Conservation (phyloP, 2,888 invertebrate species). For the Magallana nippona region DNA sequence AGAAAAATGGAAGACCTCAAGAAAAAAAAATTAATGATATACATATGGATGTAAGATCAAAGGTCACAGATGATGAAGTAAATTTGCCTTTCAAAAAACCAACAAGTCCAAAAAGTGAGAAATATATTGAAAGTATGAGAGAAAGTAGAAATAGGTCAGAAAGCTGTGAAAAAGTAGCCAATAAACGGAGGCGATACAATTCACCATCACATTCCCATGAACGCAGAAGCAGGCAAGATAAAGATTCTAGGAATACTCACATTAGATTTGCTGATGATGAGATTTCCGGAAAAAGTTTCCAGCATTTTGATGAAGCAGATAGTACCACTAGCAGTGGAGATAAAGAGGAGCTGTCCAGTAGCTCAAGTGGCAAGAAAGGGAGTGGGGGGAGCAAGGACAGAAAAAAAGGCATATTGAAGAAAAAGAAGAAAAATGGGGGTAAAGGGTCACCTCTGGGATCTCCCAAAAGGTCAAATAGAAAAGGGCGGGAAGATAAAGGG, state of each 20-base stretch:
- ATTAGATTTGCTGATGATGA: slow-evolving; percentile 29
- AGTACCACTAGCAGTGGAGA: slow-evolving; percentile 45
- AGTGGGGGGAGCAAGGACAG: slow-evolving; percentile 12
- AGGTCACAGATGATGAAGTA: not conserved
- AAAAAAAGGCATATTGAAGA: slow-evolving; percentile 40
- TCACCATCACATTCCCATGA: not conserved
- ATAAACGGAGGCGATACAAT: slow-evolving; percentile 9
- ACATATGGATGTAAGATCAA: not conserved
- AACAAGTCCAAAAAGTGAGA: not conserved
- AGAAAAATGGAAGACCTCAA: not conserved
- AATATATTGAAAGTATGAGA: not conserved
- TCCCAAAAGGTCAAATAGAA: slow-evolving; percentile 34
- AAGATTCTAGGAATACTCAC: not conserved
- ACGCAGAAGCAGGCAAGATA: not conserved
- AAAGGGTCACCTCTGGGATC: slow-evolving; percentile 41
- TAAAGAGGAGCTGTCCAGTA: not conserved
- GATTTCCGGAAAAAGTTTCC: not conserved
- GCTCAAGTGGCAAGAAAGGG: slow-evolving; percentile 13
- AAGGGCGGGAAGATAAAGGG: slow-evolving; percentile 5
- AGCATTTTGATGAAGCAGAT: slow-evolving; percentile 44
- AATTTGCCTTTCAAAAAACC: not conserved
- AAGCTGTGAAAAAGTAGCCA: not conserved
- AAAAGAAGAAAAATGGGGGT: slow-evolving; percentile 35
- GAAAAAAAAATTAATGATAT: too few species aligned
- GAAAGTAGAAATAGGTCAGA: slow-evolving; percentile 28